Evolutionary conservation across 2,797 vertebrate genomes (phyloP).

Genomic region (Pristis pectinata): DNA sequence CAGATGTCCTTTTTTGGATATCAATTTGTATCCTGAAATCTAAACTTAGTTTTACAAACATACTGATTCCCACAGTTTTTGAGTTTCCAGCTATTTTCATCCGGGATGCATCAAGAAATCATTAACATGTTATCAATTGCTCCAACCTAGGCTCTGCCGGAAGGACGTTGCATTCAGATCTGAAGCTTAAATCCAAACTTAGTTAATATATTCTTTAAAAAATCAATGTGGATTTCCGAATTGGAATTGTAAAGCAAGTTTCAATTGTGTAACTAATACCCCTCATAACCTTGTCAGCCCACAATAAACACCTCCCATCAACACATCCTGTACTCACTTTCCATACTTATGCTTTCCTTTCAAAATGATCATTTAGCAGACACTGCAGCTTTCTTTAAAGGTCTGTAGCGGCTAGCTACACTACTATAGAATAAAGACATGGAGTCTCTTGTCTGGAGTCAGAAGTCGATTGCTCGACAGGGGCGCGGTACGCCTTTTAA

Average conservation of each 20-base stretch:
- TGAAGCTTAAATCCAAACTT: background rate
- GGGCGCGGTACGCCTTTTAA: too few species aligned
- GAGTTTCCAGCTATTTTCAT: background rate
- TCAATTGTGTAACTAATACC: background rate
- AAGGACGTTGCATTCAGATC: background rate
- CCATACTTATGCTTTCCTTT: background rate
- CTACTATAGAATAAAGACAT: too few species aligned
- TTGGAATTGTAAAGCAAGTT: constrained; percentile 1
- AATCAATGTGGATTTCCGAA: background rate
- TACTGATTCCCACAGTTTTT: background rate
- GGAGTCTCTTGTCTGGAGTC: too few species aligned
- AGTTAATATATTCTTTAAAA: background rate
- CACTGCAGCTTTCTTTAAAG: background rate
- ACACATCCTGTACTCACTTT: background rate
- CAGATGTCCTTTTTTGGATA: background rate
- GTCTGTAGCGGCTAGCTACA: too few species aligned
- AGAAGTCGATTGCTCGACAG: too few species aligned
- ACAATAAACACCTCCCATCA: background rate
- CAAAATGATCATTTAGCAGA: background rate
- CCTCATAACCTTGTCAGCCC: background rate
- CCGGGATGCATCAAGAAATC: background rate
- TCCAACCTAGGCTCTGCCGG: background rate
- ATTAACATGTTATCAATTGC: background rate
- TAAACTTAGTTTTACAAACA: background rate
- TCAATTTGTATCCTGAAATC: background rate